phyloP scores from a whole-genome alignment of 2,888 invertebrate genomes.

The Synanthedon andrenaeformis region DNA sequence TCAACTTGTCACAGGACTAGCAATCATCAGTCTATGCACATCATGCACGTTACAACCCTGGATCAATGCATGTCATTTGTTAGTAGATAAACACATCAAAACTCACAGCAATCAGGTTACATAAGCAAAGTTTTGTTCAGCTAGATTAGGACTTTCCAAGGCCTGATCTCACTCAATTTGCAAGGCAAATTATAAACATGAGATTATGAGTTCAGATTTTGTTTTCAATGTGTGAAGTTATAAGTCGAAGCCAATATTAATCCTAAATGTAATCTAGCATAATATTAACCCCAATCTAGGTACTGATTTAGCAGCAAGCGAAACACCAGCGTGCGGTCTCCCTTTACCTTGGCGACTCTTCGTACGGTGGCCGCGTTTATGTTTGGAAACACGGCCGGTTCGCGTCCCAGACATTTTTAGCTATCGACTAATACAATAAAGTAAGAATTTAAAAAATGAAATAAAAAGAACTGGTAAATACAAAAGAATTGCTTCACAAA shows the following conservation, averaged over 20 bases:
- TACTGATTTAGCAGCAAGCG: constrained; percentile 23
- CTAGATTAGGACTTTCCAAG: too few species aligned
- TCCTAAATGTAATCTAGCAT: constrained; percentile 12
- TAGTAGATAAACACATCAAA: constrained; percentile 35
- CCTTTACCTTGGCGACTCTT: constrained; percentile 55
- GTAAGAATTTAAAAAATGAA: neutral
- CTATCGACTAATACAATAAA: neutral
- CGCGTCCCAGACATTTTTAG: constrained; percentile 51
- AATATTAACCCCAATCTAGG: constrained; percentile 4
- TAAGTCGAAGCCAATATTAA: constrained; percentile 27
- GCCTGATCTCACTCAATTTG: too few species aligned
- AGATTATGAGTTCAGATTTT: too few species aligned
- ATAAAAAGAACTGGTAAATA: neutral
- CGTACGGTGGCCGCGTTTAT: constrained; percentile 41
- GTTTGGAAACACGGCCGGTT: constrained; percentile 53
- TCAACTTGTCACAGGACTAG: constrained; percentile 27
- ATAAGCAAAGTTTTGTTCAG: too few species aligned
- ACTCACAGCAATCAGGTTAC: constrained; percentile 1
- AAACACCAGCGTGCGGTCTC: constrained; percentile 36
- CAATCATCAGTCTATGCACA: constrained; percentile 44
- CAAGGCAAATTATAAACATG: too few species aligned
- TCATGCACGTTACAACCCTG: constrained; percentile 67
- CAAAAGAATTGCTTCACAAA: constrained; percentile 28
- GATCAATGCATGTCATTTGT: constrained; percentile 53
- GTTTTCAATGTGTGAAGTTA: neutral